These are phyloP conservation scores for Glomeris maerens DNA, from an alignment of 1,140 invertebrate genomes.

Conservation along the genomic window DNA sequence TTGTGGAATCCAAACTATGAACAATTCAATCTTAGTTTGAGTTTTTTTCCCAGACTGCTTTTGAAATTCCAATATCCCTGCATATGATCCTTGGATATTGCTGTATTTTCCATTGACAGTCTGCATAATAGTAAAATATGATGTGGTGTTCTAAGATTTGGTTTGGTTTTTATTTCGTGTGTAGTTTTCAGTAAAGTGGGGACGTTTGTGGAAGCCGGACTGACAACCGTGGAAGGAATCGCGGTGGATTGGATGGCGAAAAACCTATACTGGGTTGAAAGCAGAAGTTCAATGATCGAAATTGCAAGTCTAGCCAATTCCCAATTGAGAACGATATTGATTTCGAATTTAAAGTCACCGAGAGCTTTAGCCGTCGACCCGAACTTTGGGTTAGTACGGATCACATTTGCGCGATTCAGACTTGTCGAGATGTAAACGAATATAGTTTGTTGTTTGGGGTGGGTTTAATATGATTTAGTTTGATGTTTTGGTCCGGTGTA, in stretches of 20 bases:
- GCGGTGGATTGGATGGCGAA: slow-evolving; percentile 92
- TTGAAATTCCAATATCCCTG: no score
- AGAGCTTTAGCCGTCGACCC: slow-evolving; percentile 88
- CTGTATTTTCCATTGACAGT: background rate
- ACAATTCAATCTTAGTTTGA: background rate
- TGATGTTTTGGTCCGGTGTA: slow-evolving; percentile 97
- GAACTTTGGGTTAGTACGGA: slow-evolving; percentile 47
- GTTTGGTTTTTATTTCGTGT: background rate
- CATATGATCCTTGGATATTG: no score
- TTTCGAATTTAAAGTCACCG: slow-evolving; percentile 87
- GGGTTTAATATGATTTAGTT: slow-evolving; percentile 28
- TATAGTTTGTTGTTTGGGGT: background rate
- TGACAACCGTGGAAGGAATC: slow-evolving; percentile 84
- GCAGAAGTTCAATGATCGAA: slow-evolving; percentile 81
- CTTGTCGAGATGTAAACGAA: background rate
- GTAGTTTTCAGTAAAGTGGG: background rate
- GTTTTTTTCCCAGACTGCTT: no score
- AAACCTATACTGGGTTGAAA: slow-evolving; percentile 93
- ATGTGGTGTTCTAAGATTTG: background rate
- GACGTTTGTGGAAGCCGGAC: slow-evolving; percentile 33
- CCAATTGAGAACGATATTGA: slow-evolving; percentile 66
- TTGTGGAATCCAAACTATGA: background rate
- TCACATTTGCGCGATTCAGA: background rate
- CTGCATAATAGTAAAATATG: background rate
- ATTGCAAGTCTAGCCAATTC: slow-evolving; percentile 72